Evolutionary conservation across 1,140 invertebrate genomes (phyloP).

Genomic region (Holotrichia oblita): DNA sequence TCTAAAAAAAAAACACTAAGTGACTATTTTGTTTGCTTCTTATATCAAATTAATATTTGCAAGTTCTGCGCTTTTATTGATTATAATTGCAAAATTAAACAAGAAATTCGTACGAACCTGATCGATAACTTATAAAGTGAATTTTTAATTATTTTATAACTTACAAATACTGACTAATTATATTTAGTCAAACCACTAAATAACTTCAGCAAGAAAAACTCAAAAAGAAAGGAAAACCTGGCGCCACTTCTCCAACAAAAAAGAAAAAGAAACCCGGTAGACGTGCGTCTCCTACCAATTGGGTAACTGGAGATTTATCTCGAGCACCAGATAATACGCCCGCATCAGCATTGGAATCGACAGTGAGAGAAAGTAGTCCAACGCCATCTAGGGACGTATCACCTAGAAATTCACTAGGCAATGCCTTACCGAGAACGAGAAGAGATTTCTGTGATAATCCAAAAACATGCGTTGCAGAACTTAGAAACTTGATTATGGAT

Average conservation of each 20-base stretch:
- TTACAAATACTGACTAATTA: too few relatives aligned
- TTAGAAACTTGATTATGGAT: slow-evolving; percentile 3
- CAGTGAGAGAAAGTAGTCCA: neutral
- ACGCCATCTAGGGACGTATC: neutral
- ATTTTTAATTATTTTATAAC: too few relatives aligned
- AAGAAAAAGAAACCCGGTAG: slow-evolving; percentile 4
- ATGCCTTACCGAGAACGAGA: neutral
- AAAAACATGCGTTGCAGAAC: slow-evolving; percentile 1
- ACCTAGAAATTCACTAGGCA: neutral
- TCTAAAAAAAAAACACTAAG: too few relatives aligned
- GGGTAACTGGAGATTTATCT: too few relatives aligned
- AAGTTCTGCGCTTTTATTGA: too few relatives aligned
- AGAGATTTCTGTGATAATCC: neutral
- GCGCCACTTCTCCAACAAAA: neutral
- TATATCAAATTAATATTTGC: too few relatives aligned
- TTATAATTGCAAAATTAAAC: too few relatives aligned
- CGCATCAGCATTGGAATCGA: neutral
- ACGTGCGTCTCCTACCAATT: neutral
- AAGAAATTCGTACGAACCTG: too few relatives aligned
- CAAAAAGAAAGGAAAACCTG: neutral
- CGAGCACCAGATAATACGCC: neutral
- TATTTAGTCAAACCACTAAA: too few relatives aligned
- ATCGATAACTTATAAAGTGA: too few relatives aligned
- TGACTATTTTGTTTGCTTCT: too few relatives aligned
- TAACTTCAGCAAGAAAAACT: neutral